These are phyloP conservation scores for Eupelmus urozonus DNA, from an alignment of 2,888 invertebrate genomes.

Conservation along the genomic window DNA sequence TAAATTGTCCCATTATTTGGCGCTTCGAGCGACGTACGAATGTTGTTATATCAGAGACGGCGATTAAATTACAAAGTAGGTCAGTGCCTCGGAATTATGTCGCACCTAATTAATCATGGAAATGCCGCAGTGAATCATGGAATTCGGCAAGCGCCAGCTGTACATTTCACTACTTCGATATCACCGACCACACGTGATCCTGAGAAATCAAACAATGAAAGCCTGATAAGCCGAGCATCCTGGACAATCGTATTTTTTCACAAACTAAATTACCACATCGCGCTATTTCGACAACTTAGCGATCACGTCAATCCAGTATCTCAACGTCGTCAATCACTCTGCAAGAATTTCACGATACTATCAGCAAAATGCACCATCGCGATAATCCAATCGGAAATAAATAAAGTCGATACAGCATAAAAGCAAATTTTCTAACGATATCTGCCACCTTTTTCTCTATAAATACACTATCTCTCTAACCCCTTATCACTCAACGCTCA, in stretches of 20 bases:
- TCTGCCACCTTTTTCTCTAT: not conserved
- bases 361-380: conserved; percentile 4
- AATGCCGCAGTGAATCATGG: too few species aligned
- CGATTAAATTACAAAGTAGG: conserved; percentile 29
- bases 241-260: not conserved
- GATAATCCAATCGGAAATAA: conserved; percentile 12
- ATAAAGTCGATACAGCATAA: not conserved
- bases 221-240: not conserved
- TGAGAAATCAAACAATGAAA: not conserved
- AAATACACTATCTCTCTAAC: conserved; percentile 1
- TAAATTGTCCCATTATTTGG: too few species aligned
- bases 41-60: not conserved
- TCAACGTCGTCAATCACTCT: conserved; percentile 5
- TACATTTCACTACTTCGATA: too few species aligned
- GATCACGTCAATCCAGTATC: too few species aligned
- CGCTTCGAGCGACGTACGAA: too few species aligned
- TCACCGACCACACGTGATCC: too few species aligned
- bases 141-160: too few species aligned
- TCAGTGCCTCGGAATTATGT: conserved; percentile 19
- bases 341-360: not conserved
- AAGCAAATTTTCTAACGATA: not conserved
- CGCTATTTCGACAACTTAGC: too few species aligned
- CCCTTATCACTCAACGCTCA: not conserved
- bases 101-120: conserved; percentile 32
- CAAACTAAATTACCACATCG: not conserved